Evolutionary conservation across 92 coral and sea anemone species (phyloP), one percentile per base, ranked within the genome.

Genomic region (Epizoanthus ramosus): DNA sequence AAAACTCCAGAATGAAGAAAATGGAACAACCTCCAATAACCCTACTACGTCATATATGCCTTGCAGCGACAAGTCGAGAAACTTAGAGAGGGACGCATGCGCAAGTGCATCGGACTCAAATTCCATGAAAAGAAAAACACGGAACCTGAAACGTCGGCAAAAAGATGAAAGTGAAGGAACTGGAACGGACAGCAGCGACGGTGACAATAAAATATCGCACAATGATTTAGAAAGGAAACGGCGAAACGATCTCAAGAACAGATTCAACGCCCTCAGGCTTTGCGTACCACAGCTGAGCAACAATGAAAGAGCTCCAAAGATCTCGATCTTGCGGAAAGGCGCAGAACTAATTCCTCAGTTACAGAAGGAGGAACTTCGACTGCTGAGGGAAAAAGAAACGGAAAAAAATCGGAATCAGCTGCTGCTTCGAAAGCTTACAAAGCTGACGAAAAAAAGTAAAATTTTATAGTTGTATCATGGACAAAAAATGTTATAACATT

Each of bases 151-250:
- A 81, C 69, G 80, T 39, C 24, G 31, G 45, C 60, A 16, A 56
- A 75, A 56, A 31, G 47, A 81, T 8, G 83, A 77, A 23, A 80
- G 61, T 25, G 87, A 88, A 56, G 53, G 75, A 15, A 74, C 84
- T 35, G 73, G 73, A 63, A 85, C 80, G 63, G 94, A 90, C 58
- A 85, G 74, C 47, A 93, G 89, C 3, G 82, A 86, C 10, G 94
- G 89, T 39, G 81, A 31, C 25, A 71, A 68, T 19, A 88, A 93
- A 74, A 80, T 84, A 24, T 88, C 94, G 3, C 97, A 93, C 87
- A 93, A 93, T 79, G 94, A 93, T 54, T 73, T 93, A 28, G 97
- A 93, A 43, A 80, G 94, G 68, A 93, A 88, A 39, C 82, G 97
- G 68, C 84, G 97, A 15, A 93, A 91, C 68, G 97, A 93, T 41